phyloP scores from a whole-genome alignment of 2,113 vertebrate genomes.

The Campylomormyrus tamandua region DNA sequence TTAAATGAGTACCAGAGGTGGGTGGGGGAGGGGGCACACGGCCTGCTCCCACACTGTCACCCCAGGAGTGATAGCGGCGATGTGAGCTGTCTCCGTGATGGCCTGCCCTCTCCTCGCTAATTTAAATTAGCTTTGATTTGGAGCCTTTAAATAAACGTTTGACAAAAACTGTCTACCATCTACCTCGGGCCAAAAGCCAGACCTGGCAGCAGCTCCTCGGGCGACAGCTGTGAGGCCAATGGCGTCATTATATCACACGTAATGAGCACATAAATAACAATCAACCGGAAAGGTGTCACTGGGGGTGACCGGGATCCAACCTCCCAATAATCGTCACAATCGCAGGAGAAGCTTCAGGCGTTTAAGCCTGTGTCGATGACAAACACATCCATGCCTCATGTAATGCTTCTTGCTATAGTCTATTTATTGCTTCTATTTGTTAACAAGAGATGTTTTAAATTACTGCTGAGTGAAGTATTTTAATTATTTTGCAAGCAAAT shows the following conservation, averaged over 20 bases:
- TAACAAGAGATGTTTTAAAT: neutral
- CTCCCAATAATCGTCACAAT: neutral
- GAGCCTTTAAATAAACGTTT: constrained; percentile 33
- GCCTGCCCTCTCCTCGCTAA: neutral
- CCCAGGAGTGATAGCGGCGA: neutral
- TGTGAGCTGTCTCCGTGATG: neutral
- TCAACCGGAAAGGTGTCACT: neutral
- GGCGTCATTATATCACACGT: constrained; percentile 27
- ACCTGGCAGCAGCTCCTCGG: neutral
- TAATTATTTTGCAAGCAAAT: neutral
- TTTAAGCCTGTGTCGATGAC: neutral
- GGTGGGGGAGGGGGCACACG: neutral
- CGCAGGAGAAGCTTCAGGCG: neutral
- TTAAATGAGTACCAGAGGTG: neutral
- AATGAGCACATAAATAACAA: constrained; percentile 19
- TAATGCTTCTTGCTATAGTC: neutral
- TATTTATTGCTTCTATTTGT: neutral
- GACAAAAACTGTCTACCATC: neutral
- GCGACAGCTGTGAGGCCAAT: constrained; percentile 38
- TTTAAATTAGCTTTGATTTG: neutral
- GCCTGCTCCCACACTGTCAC: neutral
- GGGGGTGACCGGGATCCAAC: neutral
- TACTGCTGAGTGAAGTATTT: neutral
- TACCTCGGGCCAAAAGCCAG: neutral
- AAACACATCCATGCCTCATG: neutral